Evolutionary conservation across 1,140 invertebrate genomes (phyloP).

Genomic region (Drosophila suzukii): DNA sequence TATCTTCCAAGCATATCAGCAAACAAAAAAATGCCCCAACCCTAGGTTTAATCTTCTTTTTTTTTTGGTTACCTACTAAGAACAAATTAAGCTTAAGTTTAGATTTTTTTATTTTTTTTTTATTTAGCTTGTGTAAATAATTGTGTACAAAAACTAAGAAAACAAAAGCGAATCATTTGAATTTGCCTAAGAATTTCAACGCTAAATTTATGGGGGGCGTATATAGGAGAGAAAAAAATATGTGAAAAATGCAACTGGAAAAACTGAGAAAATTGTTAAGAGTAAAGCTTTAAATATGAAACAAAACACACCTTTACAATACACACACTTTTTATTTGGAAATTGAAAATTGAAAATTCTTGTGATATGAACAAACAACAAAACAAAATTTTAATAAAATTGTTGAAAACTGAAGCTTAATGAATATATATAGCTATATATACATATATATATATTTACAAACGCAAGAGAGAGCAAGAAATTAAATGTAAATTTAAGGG

Average conservation of each 20-base stretch:
- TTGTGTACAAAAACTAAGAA: slow-evolving; percentile 19
- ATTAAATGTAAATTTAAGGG: slow-evolving; percentile 39
- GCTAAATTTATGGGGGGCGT: slow-evolving; percentile 6
- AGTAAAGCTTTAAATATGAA: slow-evolving; percentile 52
- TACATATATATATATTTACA: slow-evolving; percentile 39
- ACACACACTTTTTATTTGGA: slow-evolving; percentile 47
- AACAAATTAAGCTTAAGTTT: slow-evolving; percentile 62
- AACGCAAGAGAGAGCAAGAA: slow-evolving; percentile 31
- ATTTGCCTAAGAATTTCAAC: slow-evolving; percentile 54
- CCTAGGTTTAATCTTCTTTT: slow-evolving; percentile 28
- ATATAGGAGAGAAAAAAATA: not conserved
- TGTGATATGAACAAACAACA: slow-evolving; percentile 76
- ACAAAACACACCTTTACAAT: slow-evolving; percentile 45
- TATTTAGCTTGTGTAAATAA: slow-evolving; percentile 28
- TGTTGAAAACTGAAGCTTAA: slow-evolving; percentile 59
- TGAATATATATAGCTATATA: slow-evolving; percentile 44
- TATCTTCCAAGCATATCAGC: slow-evolving; percentile 64
- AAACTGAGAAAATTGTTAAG: slow-evolving; percentile 60
- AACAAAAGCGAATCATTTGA: slow-evolving; percentile 45
- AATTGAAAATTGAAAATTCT: slow-evolving; percentile 76
- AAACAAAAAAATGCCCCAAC: slow-evolving; percentile 22
- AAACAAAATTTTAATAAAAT: slow-evolving; percentile 63
- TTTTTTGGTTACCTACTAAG: slow-evolving; percentile 52
- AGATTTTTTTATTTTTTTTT: slow-evolving; percentile 40
- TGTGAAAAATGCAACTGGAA: slow-evolving; percentile 45